phyloP scores from a whole-genome alignment of 2,113 vertebrate species.

The Eolophus roseicapilla region DNA sequence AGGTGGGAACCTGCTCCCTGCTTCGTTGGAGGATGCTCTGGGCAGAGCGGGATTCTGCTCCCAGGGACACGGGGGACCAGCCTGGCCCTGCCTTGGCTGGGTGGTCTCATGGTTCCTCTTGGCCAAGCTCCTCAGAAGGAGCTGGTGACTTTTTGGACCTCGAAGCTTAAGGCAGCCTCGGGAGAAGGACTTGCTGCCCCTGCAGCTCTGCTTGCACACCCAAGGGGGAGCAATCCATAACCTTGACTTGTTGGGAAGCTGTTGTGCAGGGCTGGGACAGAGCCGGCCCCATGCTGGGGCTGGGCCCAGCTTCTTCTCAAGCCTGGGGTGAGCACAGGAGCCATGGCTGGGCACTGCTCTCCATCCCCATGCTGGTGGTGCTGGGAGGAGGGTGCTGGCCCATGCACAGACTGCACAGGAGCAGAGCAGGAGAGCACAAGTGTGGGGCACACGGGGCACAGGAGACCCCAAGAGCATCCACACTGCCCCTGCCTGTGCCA shows the following conservation, averaged over 20 bases:
- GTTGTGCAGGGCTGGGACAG: background rate
- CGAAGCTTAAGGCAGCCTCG: background rate
- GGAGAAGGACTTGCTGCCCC: background rate
- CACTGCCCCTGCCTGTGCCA: background rate
- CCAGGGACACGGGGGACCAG: fast-evolving
- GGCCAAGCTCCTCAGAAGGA: background rate
- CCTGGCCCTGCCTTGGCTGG: background rate
- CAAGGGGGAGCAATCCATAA: background rate
- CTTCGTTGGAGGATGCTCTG: background rate
- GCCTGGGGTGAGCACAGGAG: fast-evolving
- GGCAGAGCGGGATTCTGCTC: background rate
- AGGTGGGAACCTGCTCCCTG: background rate
- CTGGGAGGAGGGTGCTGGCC: background rate
- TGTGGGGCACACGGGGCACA: fast-evolving
- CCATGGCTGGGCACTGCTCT: fast-evolving
- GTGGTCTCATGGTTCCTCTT: background rate
- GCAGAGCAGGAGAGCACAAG: background rate
- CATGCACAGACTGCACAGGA: fast-evolving
- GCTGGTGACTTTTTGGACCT: background rate
- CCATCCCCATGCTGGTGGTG: background rate
- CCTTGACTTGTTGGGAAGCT: background rate
- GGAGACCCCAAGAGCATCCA: background rate
- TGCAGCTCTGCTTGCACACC: background rate
- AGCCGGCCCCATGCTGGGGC: background rate
- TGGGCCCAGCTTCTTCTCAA: background rate